Evolutionary conservation across 2,797 vertebrate genomes (phyloP), one percentile per base, ranked within the genome.

Genomic region (Cetoscarus ocellatus): DNA sequence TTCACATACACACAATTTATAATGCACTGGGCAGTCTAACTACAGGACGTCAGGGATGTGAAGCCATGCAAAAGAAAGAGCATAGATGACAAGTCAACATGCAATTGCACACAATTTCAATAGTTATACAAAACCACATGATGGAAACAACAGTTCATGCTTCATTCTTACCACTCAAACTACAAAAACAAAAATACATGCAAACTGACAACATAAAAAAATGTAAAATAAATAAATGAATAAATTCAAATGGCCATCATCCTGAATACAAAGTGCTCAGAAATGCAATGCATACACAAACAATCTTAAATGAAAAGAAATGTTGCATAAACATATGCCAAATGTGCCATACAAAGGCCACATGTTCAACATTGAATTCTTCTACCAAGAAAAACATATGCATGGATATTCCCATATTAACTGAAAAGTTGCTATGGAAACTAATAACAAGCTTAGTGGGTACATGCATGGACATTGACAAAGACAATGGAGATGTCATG

Each of bases 401-500:
- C 82, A 75, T 0, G 55, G 61, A 82, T 65, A 56, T 60, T 73
- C 60, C 52, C 14, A 18, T 57, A 57, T 66, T 63, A 34, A 73
- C 49, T 53, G 49, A 42, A 65, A 40, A 54, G 47, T 1, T 56
- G 56, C 14, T 6, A 8, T 40, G 34, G 39, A 66, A 78, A 75
- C 42, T 12, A 40, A 47, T 66, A 47, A 74, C 11, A 50, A 19
- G 45, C 58, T 77, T 57, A 84, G 75, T 43, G 61, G 70, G 55
- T 78, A 54, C 88, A 91, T 85, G 86, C 86, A 19, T 13, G 50
- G 70, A 73, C 73, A 73, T 86, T 65, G 56, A 65, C 48, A 19
- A 70, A 66, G 48, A 70, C 67, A 68, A 3, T 56, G 5, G 65
- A 63, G 34, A 80, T 72, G 80, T 67, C 87, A 93, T 90, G 90